Conservation (phyloP, 1,140 invertebrate genomes). For the Lutraria rhynchaena region DNA sequence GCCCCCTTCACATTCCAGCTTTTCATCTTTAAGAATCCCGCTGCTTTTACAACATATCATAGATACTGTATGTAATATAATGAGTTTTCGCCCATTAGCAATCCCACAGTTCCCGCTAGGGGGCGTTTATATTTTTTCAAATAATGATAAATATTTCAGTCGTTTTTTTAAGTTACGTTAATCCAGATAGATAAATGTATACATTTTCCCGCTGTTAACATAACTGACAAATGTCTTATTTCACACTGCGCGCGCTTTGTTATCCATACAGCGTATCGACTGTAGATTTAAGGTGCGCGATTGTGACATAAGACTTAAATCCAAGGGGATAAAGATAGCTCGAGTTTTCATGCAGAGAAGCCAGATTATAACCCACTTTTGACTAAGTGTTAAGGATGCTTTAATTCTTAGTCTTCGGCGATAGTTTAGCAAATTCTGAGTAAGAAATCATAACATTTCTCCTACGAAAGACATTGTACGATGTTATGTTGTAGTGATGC, state of each 20-base stretch:
- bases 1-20: slow-evolving; percentile 14
- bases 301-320: not conserved
- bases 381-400: too few relatives aligned
- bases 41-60: slow-evolving; percentile 4
- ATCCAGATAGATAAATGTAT: slow-evolving; percentile 7
- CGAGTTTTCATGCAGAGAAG: too few relatives aligned
- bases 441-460: too few relatives aligned
- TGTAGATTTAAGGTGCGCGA: too few relatives aligned
- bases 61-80: slow-evolving; percentile 15
- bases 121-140: slow-evolving; percentile 38
- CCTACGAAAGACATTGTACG: too few relatives aligned
- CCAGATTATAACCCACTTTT: too few relatives aligned
- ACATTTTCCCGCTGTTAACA: slow-evolving; percentile 5
- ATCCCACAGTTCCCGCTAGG: slow-evolving; percentile 14
- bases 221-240: slow-evolving; percentile 33
- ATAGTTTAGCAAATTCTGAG: too few relatives aligned
- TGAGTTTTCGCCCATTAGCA: slow-evolving; percentile 35
- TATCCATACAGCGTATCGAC: slow-evolving; percentile 8
- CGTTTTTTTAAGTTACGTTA: too few relatives aligned
- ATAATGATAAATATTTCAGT: slow-evolving; percentile 10
- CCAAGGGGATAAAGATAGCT: too few relatives aligned
- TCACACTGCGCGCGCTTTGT: not conserved
- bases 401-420: too few relatives aligned
- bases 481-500: too few relatives aligned
- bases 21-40: slow-evolving; percentile 22